Base-by-base conservation (phyloP, 2,797 vertebrate genomes). In the Chrosomus eos region DNA sequence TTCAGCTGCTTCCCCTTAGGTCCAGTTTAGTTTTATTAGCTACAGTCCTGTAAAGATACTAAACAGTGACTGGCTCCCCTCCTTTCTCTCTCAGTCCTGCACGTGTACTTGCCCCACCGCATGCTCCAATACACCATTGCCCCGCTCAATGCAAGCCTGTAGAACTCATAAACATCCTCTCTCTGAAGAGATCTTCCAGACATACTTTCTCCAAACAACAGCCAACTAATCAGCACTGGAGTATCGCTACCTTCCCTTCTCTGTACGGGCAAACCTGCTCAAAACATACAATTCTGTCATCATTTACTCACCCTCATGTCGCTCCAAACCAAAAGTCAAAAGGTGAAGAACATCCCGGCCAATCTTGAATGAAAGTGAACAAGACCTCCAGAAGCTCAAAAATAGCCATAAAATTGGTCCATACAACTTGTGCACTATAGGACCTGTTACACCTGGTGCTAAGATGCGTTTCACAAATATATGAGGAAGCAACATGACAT, bases 11-110 rank as follows among this genome's bases (percentile, higher is more conserved):
- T 91, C 89, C 93, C 94, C 94, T 87, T 90, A 89, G 93, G 94
- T 92, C 91, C 92, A 85, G 91, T 93, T 93, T 89, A 91, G 90
- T 93, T 95, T 95, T 95, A 95, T 95, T 94, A 95, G 93, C 92
- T 92, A 89, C 94, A 95, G 94, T 93, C 92, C 92, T 93, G 92
- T 91, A 92, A 91, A 95, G 94, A 94, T 91, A 94, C 90, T 91
- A 92, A 93, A 93, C 92, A 93, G 90, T 89, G 88, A 93, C 75
- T 81, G 58, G 80, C 73, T 70, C 81, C 82, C 77, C 83, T 71
- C 83, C 80, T 80, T n/a, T 83, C 73, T 36, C 78, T 68, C 77
- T 40, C 72, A n/a, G 62, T 70, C 79, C 74, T 62, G 86, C 87
- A 90, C 79, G 80, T 89, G 88, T 76, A 55, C 78, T 31, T 60